Percentiles rank a stretch among this genome's conserved stretches.
phyloP scores from a whole-genome alignment of 2,797 vertebrate species.

The Heliangelus exortis region DNA sequence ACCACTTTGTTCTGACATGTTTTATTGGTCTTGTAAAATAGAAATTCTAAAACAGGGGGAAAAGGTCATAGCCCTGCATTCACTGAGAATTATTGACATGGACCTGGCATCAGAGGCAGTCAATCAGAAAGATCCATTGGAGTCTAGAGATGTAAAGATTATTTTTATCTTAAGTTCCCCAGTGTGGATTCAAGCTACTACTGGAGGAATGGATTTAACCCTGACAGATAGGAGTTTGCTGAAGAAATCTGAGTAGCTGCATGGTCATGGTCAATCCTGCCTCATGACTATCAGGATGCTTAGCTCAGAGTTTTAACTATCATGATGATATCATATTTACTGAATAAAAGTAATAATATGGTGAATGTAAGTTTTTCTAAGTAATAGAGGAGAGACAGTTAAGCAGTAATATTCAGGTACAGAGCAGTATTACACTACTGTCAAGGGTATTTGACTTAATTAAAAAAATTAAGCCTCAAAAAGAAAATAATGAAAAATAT shows the following conservation, averaged over 20 bases:
- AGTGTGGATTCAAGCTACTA: not conserved
- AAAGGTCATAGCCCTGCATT: slow-evolving; percentile 60
- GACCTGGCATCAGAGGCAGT: slow-evolving; percentile 33
- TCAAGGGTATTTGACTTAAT: not conserved
- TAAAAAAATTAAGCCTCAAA: not conserved
- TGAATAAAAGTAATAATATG: not conserved
- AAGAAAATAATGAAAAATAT: not conserved
- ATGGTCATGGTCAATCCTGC: not conserved
- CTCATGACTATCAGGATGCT: not conserved
- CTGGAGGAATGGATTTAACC: slow-evolving; percentile 11
- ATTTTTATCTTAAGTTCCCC: slow-evolving; percentile 63
- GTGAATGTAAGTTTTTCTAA: not conserved
- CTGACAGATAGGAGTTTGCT: not conserved
- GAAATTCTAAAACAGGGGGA: slow-evolving; percentile 56
- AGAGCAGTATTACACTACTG: not conserved
- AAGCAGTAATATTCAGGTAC: not conserved
- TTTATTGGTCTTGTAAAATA: slow-evolving; percentile 52
- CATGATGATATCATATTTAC: not conserved
- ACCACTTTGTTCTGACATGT: slow-evolving; percentile 2
- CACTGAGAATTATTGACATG: slow-evolving; percentile 18
- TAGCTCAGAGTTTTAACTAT: not conserved
- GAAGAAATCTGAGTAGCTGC: not conserved
- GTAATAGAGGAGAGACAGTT: not conserved
- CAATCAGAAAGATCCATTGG: slow-evolving; percentile 51
- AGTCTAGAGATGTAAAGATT: slow-evolving; percentile 48